Evolutionary conservation across 2,888 invertebrate species (phyloP), one percentile per base, ranked within the genome.

Genomic region (Doris montereyensis): DNA sequence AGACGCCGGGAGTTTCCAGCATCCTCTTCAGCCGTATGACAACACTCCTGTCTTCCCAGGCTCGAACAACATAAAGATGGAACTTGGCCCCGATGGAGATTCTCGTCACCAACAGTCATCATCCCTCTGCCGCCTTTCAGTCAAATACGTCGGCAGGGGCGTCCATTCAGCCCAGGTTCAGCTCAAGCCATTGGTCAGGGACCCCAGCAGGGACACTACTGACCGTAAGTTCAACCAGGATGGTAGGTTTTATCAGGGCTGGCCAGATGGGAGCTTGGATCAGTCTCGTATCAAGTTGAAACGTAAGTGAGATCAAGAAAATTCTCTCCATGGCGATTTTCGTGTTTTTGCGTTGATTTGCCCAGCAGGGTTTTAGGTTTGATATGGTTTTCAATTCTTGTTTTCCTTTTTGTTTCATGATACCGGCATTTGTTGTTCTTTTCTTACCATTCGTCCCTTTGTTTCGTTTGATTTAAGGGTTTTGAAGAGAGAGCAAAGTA

Each of bases 101-200:
- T 41, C 76, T 2, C 52, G 30, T 1, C 79, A 74, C 8, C 24
- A 41, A n/a, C 76, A 79, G 41, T 62, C 76, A 32, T 28, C 76
- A 5, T 76, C 71, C 75, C 76, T 10, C 76, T 79, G 1, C 79
- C 76, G 17, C 79, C 76, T 17, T 72, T 79, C 26, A 79, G 76
- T 52, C 79, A 79, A 34, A 76, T 76, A n/a, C 75, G 57, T 4
- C 71, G 60, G 24, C 28, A 68, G 30, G 58, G 52, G 21, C 52
- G 28, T 21, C 65, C 79, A 17, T 71, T 75, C 72, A 79, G 79
- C n/a, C 79, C 79, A 30, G 65, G 34, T 13, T 41, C 65, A 13
- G 60, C 65, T 0, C 76, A 68, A 24, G 17, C 5, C 17, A 17
- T 41, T 5, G 52, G 52, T 10, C n/a, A n/a, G n/a, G n/a, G n/a